phyloP scores from a whole-genome alignment of 2,797 vertebrate genomes.

The Monodelphis domestica region DNA sequence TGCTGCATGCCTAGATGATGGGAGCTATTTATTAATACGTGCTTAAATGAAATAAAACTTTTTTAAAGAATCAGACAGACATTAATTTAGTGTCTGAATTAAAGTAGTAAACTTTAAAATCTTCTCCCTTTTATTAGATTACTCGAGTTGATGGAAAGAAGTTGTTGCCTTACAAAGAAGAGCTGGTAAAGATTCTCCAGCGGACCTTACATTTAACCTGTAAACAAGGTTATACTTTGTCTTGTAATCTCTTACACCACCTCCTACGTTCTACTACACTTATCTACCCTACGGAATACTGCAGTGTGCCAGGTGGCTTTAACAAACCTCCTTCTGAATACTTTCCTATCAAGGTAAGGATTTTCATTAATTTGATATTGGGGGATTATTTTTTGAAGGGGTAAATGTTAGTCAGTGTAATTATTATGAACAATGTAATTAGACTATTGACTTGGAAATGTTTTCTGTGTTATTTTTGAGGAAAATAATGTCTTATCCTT shows the following conservation, averaged over 20 bases:
- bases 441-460: conserved; percentile 65
- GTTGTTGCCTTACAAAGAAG: conserved; percentile 91
- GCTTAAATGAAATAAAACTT: conserved; percentile 34
- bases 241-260: conserved; percentile 97
- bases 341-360: conserved; percentile 96
- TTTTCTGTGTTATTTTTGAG: not conserved
- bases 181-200: conserved; percentile 95
- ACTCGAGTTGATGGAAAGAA: conserved; percentile 96
- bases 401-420: not conserved
- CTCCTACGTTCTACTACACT: conserved; percentile 94
- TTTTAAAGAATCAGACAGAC: conserved; percentile 1
- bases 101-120: conserved; percentile 3
- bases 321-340: conserved; percentile 91
- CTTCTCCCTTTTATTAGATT: conserved; percentile 86
- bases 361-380: conserved; percentile 84
- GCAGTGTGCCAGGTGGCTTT: conserved; percentile 96
- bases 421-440: conserved; percentile 70
- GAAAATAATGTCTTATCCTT: not conserved
- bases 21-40: not conserved
- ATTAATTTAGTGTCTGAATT: conserved; percentile 5
- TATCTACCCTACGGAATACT: conserved; percentile 98
- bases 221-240: conserved; percentile 97
- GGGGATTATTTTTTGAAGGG: conserved; percentile 67
- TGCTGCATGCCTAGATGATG: not conserved
- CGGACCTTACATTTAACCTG: conserved; percentile 94